Base-by-base conservation (phyloP, 2,888 invertebrate species). In the Mechanitis messenoides region DNA sequence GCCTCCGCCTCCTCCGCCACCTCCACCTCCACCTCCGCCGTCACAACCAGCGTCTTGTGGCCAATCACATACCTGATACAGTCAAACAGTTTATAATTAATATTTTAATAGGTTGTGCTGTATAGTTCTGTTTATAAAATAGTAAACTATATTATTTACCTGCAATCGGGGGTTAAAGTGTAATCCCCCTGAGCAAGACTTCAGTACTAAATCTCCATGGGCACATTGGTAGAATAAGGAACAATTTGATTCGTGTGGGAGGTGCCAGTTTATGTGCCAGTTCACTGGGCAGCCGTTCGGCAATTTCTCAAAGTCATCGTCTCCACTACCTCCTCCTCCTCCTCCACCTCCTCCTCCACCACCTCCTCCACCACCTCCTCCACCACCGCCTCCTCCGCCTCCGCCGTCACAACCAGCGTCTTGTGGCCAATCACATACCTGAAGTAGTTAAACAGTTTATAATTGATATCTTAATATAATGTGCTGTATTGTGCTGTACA, bases 211-310 rank as follows among this genome's bases (percentile, higher is more conserved):
- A 1, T 75, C 63, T 4, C 84, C 85, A 9, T 68, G 63, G 0
- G 73, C 71, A 58, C 85, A 85, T 56, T 78, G 70, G 68, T 82
- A 84, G 72, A 75, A 84, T 50, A 70, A 74, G 6, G 65, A 56
- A 64, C 84, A 84, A 3, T 78, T 67, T 0, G 68, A 69, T 28
- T 77, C 79, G 9, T 83, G 80, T 0, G 84, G 81, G 2, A 84
- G 54, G 0, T 82, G 73, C 2, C 72, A 59, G 28, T 79, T 71
- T 1, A 75, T 61, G 9, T 66, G 54, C 53, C 69, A 75, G 58
- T 78, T 69, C 2, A 67, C 69, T 0, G 81, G 82, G 33, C 83
- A 82, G 0, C 78, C 80, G 33, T 81, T 80, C 1, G 72, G 72
- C 7, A 38, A 38, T 38, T 38, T 38, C 7, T 38, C 38, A 38